Base-by-base conservation (phyloP, 2,797 vertebrate species). In the Poecile montanus region DNA sequence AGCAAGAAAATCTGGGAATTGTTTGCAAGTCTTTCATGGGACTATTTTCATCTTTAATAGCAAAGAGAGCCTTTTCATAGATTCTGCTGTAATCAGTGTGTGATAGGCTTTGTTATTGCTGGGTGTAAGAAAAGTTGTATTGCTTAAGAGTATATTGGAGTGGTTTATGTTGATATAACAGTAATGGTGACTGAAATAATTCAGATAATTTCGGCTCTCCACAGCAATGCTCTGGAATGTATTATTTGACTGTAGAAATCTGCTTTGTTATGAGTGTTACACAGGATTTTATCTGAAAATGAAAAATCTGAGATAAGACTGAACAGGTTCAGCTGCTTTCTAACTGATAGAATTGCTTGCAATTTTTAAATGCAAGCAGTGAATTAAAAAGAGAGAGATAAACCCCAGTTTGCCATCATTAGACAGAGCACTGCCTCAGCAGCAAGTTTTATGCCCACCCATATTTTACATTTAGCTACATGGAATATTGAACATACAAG, bases 201-300 rank as follows among this genome's bases (percentile, higher is more conserved):
- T 95, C 30, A 90, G 71, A 63, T 88, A 72, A 88, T 82, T 87
- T 85, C 87, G 79, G 5, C 29, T 80, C 32, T 91, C 54, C 54
- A n/a, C 63, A 90, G n/a, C 27, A 85, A 8, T 61, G 17, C 42
- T 91, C n/a, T 76, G 34, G 29, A 93, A 82, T 50, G 10, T 67
- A 34, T 70, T 80, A 51, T 74, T 93, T 74, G 17, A n/a, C 57
- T 56, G 20, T 26, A 61, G 73, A 72, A 71, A 75, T 67, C 34
- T 70, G 48, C 32, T 88, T 86, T 81, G 29, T 50, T 66, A 19
- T 68, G n/a, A 89, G 29, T 66, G 9, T 63, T 92, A 47, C 25
- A 57, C n/a, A 47, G 32, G 3, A 27, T 88, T 93, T 82, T 58
- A 65, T 65, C 45, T 85, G 44, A 85, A 76, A 91, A 40, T 62